Evolutionary conservation across 2,113 vertebrate species (phyloP).

Genomic region (Sterna hirundo): DNA sequence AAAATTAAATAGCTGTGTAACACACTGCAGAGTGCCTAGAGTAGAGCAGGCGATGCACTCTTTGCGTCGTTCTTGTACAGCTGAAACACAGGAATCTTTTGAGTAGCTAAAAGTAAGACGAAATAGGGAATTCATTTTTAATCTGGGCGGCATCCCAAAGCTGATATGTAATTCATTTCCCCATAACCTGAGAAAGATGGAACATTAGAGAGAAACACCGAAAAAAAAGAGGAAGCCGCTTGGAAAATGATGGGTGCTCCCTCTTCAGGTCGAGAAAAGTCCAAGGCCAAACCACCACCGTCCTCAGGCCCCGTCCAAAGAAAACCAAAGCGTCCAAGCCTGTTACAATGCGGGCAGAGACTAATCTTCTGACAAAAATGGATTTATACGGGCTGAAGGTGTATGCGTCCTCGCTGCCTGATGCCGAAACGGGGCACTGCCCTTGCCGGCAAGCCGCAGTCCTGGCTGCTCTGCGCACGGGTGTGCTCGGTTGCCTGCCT

Average conservation of each 20-base stretch:
- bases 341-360: not conserved
- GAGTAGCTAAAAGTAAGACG: not conserved
- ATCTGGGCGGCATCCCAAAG: not conserved
- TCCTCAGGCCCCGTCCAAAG: not conserved
- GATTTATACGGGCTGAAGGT: not conserved
- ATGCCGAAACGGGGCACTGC: accelerated
- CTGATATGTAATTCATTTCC: not conserved
- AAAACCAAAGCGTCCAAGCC: accelerated
- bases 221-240: not conserved
- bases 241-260: not conserved
- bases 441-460: not conserved
- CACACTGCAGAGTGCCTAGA: not conserved
- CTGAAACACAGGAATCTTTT: not conserved
- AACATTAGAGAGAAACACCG: not conserved
- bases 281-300: not conserved
- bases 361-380: not conserved
- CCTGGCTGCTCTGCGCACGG: not conserved
- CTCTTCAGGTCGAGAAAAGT: not conserved
- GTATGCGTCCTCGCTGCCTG: accelerated
- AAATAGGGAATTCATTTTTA: not conserved
- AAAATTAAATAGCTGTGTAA: not conserved
- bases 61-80: not conserved
- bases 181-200: not conserved
- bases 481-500: not conserved
- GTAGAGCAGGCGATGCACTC: not conserved